Evolutionary conservation across 2,888 invertebrate species (phyloP).

Genomic region (Nomada ruficornis): DNA sequence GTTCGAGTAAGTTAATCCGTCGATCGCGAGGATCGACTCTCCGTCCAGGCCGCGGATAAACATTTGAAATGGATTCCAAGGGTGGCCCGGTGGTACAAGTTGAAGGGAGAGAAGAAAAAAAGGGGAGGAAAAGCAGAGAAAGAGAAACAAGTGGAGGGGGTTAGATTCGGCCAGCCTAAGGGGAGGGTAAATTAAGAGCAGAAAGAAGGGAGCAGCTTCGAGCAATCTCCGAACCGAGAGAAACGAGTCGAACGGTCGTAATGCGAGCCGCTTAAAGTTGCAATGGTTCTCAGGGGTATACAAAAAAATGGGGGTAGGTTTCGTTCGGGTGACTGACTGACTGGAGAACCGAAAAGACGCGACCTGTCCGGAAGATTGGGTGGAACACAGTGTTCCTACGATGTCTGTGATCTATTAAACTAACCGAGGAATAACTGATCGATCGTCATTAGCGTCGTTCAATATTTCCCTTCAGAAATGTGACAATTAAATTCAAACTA

Average conservation of each 20-base stretch:
- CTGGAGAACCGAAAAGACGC: slow-evolving; percentile 73
- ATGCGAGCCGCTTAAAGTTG: slow-evolving; percentile 80
- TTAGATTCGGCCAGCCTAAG: slow-evolving; percentile 2
- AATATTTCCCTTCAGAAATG: too few relatives aligned
- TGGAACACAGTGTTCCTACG: slow-evolving; percentile 15
- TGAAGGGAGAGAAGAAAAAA: too few relatives aligned
- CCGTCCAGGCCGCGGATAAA: slow-evolving; percentile 53
- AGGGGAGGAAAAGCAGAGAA: too few relatives aligned
- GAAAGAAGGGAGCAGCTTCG: slow-evolving; percentile 67
- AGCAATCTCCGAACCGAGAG: slow-evolving; percentile 69
- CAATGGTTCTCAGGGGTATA: slow-evolving; percentile 78
- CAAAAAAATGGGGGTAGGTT: slow-evolving; percentile 36
- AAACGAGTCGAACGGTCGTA: slow-evolving; percentile 76
- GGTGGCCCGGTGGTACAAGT: slow-evolving; percentile 18
- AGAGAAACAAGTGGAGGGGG: background rate
- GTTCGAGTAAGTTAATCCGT: slow-evolving; percentile 45
- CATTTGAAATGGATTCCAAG: slow-evolving; percentile 67
- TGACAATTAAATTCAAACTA: too few relatives aligned
- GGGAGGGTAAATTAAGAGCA: slow-evolving; percentile 68
- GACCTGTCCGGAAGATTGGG: slow-evolving; percentile 75
- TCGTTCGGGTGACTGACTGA: slow-evolving; percentile 75
- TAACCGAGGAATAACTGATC: too few relatives aligned
- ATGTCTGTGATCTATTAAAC: too few relatives aligned
- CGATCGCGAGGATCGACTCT: slow-evolving; percentile 41
- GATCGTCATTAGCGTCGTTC: too few relatives aligned